phyloP scores from a whole-genome alignment of 1,140 invertebrate species.

The Steinernema feltiae region DNA sequence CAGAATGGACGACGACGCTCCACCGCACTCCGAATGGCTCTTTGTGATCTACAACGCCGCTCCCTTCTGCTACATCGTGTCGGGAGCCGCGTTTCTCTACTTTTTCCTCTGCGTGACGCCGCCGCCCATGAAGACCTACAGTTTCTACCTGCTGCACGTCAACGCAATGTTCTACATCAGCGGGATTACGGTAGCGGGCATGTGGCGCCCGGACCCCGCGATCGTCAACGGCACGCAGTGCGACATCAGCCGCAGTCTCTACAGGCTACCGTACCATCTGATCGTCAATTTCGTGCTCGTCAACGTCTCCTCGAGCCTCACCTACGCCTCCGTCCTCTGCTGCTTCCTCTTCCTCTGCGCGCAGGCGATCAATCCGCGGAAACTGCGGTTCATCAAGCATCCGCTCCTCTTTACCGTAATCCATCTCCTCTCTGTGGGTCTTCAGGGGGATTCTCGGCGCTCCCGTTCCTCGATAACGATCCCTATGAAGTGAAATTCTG shows the following conservation, averaged over 20 bases:
- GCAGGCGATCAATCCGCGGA: background rate
- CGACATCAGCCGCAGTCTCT: background rate
- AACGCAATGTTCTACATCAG: background rate
- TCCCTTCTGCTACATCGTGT: background rate
- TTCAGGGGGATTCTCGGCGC: background rate
- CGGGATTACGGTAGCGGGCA: background rate
- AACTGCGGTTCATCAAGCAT: background rate
- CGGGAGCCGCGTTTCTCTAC: background rate
- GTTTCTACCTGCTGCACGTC: background rate
- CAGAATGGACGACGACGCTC: too few relatives aligned
- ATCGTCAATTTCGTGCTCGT: slow-evolving; percentile 1
- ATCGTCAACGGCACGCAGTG: background rate
- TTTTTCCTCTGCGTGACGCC: background rate
- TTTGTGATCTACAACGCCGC: background rate
- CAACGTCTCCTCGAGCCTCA: background rate
- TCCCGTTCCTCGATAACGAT: background rate
- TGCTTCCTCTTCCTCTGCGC: background rate
- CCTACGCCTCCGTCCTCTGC: slow-evolving; percentile 8
- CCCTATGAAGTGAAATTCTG: background rate
- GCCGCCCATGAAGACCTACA: background rate
- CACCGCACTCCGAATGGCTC: too few relatives aligned
- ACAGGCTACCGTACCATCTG: background rate
- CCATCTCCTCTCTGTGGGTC: background rate
- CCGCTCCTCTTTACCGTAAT: background rate
- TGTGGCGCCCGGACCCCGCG: background rate